These are phyloP conservation scores for Piscicola geometra DNA, from an alignment of 2,888 invertebrate species.

Conservation along the genomic window DNA sequence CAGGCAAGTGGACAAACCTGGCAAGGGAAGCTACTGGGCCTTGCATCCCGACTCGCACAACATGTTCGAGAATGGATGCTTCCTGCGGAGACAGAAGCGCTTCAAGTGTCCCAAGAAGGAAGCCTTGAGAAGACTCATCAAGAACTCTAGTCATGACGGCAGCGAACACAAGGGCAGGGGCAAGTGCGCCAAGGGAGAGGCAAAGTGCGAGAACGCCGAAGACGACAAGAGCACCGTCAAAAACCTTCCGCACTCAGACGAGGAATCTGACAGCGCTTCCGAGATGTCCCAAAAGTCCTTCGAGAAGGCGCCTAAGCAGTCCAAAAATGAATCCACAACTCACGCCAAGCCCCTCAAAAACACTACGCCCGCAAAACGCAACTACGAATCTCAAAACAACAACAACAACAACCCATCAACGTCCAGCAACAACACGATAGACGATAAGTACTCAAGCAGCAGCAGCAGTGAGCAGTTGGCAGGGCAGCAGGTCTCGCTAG, in stretches of 20 bases:
- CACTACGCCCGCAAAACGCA: not conserved
- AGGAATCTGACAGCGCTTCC: not conserved
- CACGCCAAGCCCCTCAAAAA: too few species aligned
- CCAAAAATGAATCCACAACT: too few species aligned
- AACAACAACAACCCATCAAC: not conserved
- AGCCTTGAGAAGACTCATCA: slow-evolving; percentile 32
- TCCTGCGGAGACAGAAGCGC: slow-evolving; percentile 88
- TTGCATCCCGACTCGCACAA: slow-evolving; percentile 96
- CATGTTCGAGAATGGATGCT: slow-evolving; percentile 99
- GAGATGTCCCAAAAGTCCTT: not conserved
- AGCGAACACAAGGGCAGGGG: slow-evolving; percentile 24
- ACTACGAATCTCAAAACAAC: not conserved
- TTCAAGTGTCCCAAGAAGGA: slow-evolving; percentile 65
- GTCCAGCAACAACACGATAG: not conserved
- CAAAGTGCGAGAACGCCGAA: not conserved
- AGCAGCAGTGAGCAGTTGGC: not conserved
- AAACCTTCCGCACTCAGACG: not conserved
- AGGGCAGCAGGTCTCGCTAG: not conserved
- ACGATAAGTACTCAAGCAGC: not conserved
- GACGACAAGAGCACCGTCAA: not conserved
- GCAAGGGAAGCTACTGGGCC: slow-evolving; percentile 98
- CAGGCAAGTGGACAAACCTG: slow-evolving; percentile 78
- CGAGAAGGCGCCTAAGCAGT: not conserved
- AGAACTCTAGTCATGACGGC: slow-evolving; percentile 13
- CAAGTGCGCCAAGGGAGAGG: not conserved